Evolutionary conservation across 2,113 vertebrate species (phyloP).

Genomic region (Pagrus major): DNA sequence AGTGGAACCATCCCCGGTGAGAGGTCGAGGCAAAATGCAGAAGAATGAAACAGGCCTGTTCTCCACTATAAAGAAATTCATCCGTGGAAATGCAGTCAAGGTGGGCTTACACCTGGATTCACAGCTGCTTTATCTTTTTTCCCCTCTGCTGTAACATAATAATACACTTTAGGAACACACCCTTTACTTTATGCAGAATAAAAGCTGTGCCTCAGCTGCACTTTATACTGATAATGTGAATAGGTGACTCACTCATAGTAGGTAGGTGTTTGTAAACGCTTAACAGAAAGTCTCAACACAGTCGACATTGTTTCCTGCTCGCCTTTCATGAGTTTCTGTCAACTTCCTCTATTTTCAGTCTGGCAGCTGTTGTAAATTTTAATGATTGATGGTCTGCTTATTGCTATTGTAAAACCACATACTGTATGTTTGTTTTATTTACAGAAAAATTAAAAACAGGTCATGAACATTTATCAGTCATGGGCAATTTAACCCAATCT

Average conservation of each 20-base stretch:
- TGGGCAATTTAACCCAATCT: neutral
- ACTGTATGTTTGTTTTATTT: neutral
- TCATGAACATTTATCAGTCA: neutral
- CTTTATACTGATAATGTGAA: neutral
- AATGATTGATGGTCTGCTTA: neutral
- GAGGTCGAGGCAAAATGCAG: constrained; percentile 81
- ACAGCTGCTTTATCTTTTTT: neutral
- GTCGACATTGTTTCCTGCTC: neutral
- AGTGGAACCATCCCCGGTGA: constrained; percentile 71
- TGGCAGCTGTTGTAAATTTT: neutral
- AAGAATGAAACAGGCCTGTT: constrained; percentile 84
- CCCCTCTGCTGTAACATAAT: neutral
- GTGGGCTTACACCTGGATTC: constrained; percentile 43
- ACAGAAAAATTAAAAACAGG: neutral
- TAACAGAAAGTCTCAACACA: neutral
- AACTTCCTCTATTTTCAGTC: neutral
- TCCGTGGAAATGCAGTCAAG: constrained; percentile 85
- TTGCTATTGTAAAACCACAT: neutral
- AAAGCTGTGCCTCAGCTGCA: neutral
- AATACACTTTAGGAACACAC: neutral
- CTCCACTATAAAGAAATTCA: constrained; percentile 86
- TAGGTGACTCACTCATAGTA: neutral
- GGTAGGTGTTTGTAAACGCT: neutral
- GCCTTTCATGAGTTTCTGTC: neutral
- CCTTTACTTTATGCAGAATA: neutral